Evolutionary conservation across 2,888 invertebrate genomes (phyloP).

Genomic region (Mamestra brassicae): DNA sequence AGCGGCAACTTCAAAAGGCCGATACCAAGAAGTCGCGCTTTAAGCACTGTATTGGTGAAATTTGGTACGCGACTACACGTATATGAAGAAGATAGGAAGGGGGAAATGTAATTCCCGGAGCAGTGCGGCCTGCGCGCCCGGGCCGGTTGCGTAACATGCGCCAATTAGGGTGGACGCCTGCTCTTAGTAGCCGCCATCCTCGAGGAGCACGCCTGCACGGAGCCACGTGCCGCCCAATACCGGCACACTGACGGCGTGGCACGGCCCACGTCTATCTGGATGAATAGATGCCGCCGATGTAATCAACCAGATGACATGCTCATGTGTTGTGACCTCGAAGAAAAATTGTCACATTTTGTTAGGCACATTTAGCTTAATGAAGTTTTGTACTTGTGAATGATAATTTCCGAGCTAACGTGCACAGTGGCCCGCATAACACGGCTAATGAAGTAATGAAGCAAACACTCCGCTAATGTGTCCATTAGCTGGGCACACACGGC

Average conservation of each 20-base stretch:
- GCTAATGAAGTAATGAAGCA: slow-evolving; percentile 24
- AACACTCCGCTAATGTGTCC: slow-evolving; percentile 55
- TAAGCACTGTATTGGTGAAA: not conserved
- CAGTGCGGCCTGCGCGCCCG: not conserved
- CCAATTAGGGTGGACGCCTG: slow-evolving; percentile 41
- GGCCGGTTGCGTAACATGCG: slow-evolving; percentile 20
- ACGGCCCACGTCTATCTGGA: no score
- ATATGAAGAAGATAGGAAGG: slow-evolving; percentile 7
- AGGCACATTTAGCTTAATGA: not conserved
- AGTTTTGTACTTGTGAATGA: not conserved
- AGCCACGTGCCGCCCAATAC: not conserved
- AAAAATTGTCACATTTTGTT: not conserved
- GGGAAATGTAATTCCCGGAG: slow-evolving; percentile 33
- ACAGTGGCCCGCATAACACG: slow-evolving; percentile 11
- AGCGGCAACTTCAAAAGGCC: slow-evolving; percentile 7
- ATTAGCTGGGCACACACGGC: slow-evolving; percentile 51
- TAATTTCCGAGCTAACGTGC: slow-evolving; percentile 11
- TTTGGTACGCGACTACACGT: not conserved
- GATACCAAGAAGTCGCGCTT: slow-evolving; percentile 2
- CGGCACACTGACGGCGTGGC: no score
- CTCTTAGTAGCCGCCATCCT: slow-evolving; percentile 38
- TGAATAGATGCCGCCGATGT: not conserved
- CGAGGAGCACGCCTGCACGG: not conserved
- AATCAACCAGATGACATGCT: not conserved
- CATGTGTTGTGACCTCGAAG: not conserved